Evolutionary conservation across 2,888 invertebrate genomes (phyloP).

Genomic region (Apamea sordens): DNA sequence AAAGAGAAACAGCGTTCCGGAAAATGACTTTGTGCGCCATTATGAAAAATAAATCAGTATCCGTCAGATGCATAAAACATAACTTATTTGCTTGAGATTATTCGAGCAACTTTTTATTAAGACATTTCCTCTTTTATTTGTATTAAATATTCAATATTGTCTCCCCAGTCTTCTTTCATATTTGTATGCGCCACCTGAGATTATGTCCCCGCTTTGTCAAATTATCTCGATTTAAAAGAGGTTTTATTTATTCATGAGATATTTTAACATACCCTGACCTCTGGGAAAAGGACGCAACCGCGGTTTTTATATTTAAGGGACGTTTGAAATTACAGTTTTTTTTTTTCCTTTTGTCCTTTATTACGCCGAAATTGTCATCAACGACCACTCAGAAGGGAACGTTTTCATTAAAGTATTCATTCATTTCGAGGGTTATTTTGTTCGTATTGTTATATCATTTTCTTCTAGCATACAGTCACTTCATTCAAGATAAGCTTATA

Average conservation of each 20-base stretch:
- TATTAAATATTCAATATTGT: slow-evolving; percentile 55
- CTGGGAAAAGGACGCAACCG: slow-evolving; percentile 35
- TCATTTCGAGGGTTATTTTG: background rate
- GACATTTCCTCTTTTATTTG: slow-evolving; percentile 17
- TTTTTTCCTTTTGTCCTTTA: slow-evolving; percentile 45
- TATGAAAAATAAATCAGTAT: slow-evolving; percentile 35
- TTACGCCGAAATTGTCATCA: slow-evolving; percentile 30
- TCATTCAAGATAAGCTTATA: background rate
- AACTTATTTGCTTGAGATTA: slow-evolving; percentile 43
- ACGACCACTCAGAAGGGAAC: slow-evolving; percentile 22
- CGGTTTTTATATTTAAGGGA: slow-evolving; percentile 35
- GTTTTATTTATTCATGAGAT: slow-evolving; percentile 63
- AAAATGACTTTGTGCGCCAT: slow-evolving; percentile 5
- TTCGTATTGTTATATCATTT: slow-evolving; percentile 7
- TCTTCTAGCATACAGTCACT: background rate
- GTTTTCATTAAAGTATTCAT: slow-evolving; percentile 31
- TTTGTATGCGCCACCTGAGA: slow-evolving; percentile 42
- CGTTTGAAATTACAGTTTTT: slow-evolving; percentile 38
- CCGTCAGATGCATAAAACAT: slow-evolving; percentile 47
- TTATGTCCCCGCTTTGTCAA: slow-evolving; percentile 53
- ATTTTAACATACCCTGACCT: slow-evolving; percentile 58
- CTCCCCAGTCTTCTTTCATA: slow-evolving; percentile 14
- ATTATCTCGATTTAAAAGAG: slow-evolving; percentile 57
- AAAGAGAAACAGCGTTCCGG: slow-evolving; percentile 9
- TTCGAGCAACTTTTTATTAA: slow-evolving; percentile 37